phyloP scores from a whole-genome alignment of 2,113 vertebrate genomes.

The Tenebrosternarchus preto region DNA sequence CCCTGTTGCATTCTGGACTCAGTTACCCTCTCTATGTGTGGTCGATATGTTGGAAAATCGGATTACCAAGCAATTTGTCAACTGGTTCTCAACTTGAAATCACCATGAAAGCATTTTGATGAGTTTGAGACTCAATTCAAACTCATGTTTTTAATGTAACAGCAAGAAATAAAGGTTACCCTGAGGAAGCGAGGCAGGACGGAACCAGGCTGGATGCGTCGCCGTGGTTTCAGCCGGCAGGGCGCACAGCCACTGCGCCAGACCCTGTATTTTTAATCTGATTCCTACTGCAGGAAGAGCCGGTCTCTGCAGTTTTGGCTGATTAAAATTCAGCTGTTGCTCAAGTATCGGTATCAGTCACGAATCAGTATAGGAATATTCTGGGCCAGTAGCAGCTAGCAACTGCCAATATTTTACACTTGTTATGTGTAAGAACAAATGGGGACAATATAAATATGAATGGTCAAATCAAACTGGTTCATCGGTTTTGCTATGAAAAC shows the following conservation, averaged over 20 bases:
- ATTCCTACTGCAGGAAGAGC: slow-evolving; percentile 38
- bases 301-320: slow-evolving; percentile 17
- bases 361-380: slow-evolving; percentile 5
- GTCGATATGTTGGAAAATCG: not conserved
- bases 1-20: not conserved
- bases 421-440: not conserved
- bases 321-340: slow-evolving; percentile 2
- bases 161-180: slow-evolving; percentile 7
- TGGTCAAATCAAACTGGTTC: slow-evolving; percentile 1
- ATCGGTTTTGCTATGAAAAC: not conserved
- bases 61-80: slow-evolving; percentile 21
- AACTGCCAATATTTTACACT: not conserved
- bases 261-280: slow-evolving; percentile 35
- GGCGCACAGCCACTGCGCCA: too few relatives aligned
- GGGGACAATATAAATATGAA: not conserved
- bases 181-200: slow-evolving; percentile 24
- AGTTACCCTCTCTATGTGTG: not conserved
- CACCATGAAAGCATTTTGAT: not conserved
- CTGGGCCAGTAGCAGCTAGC: slow-evolving; percentile 3
- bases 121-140: not conserved
- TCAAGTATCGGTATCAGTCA: not conserved
- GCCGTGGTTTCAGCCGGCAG: slow-evolving; percentile 15
- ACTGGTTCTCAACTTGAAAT: not conserved
- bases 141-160: not conserved
- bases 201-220: slow-evolving; percentile 20